Conservation (phyloP, 2,113 vertebrate genomes). For the Serranochromis macrocephalus region DNA sequence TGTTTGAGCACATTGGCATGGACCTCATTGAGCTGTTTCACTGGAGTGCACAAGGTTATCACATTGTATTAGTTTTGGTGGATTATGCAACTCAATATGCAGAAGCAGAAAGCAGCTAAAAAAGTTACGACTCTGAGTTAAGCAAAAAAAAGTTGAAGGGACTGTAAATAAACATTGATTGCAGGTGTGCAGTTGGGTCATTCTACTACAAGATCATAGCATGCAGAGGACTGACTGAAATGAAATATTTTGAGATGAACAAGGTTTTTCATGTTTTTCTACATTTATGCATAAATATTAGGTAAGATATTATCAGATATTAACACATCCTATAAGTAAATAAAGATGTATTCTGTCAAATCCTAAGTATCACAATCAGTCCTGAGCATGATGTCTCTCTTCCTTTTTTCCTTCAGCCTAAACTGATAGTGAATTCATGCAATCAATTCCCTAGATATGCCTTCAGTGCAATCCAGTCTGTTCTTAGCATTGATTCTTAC, state of each 20-base stretch:
- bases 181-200: neutral
- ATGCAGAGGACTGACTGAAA: neutral
- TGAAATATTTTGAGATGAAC: neutral
- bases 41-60: neutral
- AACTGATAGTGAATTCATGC: neutral
- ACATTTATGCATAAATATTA: neutral
- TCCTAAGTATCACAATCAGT: neutral
- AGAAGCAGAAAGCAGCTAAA: neutral
- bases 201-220: neutral
- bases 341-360: neutral
- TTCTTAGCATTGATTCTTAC: neutral
- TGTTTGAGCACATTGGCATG: neutral
- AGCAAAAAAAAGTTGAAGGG: neutral
- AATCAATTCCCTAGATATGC: neutral
- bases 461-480: neutral
- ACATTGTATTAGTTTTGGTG: neutral
- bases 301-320: neutral
- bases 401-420: neutral
- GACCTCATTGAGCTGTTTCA: neutral
- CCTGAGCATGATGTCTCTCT: neutral
- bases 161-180: neutral
- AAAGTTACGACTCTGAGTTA: neutral
- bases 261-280: neutral
- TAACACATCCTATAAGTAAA: neutral
- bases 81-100: neutral